Evolutionary conservation across 2,888 invertebrate genomes (phyloP).

Genomic region (Eilema griseolum): DNA sequence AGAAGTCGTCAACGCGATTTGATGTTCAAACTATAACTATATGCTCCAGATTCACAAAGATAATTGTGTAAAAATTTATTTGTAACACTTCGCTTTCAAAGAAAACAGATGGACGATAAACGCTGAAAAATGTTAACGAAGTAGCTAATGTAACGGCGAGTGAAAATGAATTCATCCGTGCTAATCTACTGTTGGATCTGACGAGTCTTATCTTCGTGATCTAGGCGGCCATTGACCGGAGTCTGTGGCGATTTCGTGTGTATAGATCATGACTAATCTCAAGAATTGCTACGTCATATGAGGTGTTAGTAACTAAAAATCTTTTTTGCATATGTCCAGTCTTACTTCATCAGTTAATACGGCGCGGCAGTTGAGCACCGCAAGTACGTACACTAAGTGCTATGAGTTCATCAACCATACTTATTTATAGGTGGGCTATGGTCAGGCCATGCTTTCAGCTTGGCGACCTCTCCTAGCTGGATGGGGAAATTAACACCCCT

Average conservation of each 20-base stretch:
- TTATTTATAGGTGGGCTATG: slow-evolving; percentile 4
- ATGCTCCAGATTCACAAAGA: slow-evolving; percentile 18
- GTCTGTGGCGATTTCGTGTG: slow-evolving; percentile 25
- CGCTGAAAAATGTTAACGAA: slow-evolving; percentile 63
- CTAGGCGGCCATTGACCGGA: slow-evolving; percentile 58
- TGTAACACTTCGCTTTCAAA: slow-evolving; percentile 29
- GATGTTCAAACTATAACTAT: slow-evolving; percentile 23
- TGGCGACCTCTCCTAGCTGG: background rate
- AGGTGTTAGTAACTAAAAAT: slow-evolving; percentile 19
- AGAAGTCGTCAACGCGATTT: background rate
- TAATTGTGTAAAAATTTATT: slow-evolving; percentile 25
- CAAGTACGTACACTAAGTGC: slow-evolving; percentile 7
- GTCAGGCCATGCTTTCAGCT: background rate
- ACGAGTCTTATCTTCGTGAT: slow-evolving; percentile 58
- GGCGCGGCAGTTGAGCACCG: slow-evolving; percentile 7
- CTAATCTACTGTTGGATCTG: slow-evolving; percentile 52
- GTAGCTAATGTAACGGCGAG: slow-evolving; percentile 49
- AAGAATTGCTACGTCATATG: slow-evolving; percentile 18
- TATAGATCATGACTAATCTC: slow-evolving; percentile 39
- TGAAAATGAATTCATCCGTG: slow-evolving; percentile 56
- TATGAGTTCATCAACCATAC: slow-evolving; percentile 9
- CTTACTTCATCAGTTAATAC: slow-evolving; percentile 14
- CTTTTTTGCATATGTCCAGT: slow-evolving; percentile 3
- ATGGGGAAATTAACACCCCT: background rate
- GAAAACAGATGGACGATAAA: slow-evolving; percentile 30